A percentile compares a stretch with the other conserved stretches of the same genome.
These are phyloP conservation scores for Sitobion miscanthi DNA, from an alignment of 1,140 invertebrate genomes.

Conservation along the genomic window DNA sequence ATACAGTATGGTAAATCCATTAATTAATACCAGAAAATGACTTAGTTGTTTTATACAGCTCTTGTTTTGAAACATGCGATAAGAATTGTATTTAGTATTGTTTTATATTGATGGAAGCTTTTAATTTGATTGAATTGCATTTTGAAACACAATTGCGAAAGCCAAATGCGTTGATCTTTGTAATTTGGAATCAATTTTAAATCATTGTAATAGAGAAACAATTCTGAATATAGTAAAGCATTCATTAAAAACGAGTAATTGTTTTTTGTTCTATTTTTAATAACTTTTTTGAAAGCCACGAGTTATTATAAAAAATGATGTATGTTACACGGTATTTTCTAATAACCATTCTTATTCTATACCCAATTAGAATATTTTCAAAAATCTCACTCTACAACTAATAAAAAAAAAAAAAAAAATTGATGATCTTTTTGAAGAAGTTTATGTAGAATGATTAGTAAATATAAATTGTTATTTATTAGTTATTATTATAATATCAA, in stretches of 20 bases:
- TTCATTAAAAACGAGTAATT: neutral
- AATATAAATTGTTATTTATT: neutral
- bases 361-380: neutral
- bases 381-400: neutral
- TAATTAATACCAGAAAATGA: neutral
- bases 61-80: neutral
- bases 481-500: neutral
- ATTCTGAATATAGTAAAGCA: too few species aligned
- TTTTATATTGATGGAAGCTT: too few species aligned
- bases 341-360: neutral
- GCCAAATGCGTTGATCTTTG: too few species aligned
- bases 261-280: neutral
- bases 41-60: neutral
- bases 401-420: neutral
- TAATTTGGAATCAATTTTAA: too few species aligned
- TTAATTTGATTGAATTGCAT: too few species aligned
- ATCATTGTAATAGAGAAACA: too few species aligned
- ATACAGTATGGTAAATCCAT: too few species aligned
- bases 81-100: neutral
- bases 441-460: neutral
- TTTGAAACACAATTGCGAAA: too few species aligned
- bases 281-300: neutral
- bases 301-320: neutral
- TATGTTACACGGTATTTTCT: neutral
- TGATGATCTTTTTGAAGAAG: neutral